These are phyloP conservation scores for Ctenopoma multispine DNA, from an alignment of 2,797 vertebrate genomes.

Conservation along the genomic window DNA sequence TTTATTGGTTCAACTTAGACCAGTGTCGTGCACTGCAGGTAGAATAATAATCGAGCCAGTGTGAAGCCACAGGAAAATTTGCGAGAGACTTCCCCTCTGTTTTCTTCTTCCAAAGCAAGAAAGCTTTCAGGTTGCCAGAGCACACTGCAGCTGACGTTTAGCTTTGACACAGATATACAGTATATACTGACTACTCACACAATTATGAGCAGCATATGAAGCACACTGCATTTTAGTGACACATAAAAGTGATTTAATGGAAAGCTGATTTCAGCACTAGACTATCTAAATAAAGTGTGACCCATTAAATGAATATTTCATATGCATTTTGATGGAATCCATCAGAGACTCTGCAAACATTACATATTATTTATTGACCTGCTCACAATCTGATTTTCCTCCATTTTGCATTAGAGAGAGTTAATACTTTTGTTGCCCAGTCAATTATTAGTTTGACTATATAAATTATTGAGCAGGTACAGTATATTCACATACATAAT, in stretches of 20 bases:
- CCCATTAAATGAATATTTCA: slow-evolving; percentile 71
- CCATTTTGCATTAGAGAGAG: slow-evolving; percentile 56
- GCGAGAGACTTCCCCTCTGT: slow-evolving; percentile 57
- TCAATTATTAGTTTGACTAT: slow-evolving; percentile 61
- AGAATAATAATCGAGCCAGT: slow-evolving; percentile 85
- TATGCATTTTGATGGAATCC: slow-evolving; percentile 66
- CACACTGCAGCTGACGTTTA: slow-evolving; percentile 54
- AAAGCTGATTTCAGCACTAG: slow-evolving; percentile 50
- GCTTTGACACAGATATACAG: slow-evolving; percentile 47
- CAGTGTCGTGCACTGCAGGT: slow-evolving; percentile 76
- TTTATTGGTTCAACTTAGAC: slow-evolving; percentile 83
- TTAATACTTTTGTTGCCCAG: slow-evolving; percentile 56
- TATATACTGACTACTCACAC: slow-evolving; percentile 43
- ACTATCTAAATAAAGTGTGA: slow-evolving; percentile 68
- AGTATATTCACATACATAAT: slow-evolving; percentile 68
- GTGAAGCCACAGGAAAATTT: slow-evolving; percentile 62
- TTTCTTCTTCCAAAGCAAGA: slow-evolving; percentile 63
- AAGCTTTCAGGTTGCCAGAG: slow-evolving; percentile 61
- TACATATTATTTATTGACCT: slow-evolving; percentile 59
- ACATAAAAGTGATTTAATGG: slow-evolving; percentile 63
- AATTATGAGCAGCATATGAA: slow-evolving; percentile 65
- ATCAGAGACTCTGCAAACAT: slow-evolving; percentile 57
- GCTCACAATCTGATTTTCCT: slow-evolving; percentile 41
- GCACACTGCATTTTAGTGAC: slow-evolving; percentile 62
- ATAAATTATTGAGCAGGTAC: slow-evolving; percentile 64